A percentile compares a stretch with the other conserved stretches of the same genome.
Evolutionary conservation across 2,113 vertebrate genomes (phyloP).

Genomic region (Notothenia coriiceps): DNA sequence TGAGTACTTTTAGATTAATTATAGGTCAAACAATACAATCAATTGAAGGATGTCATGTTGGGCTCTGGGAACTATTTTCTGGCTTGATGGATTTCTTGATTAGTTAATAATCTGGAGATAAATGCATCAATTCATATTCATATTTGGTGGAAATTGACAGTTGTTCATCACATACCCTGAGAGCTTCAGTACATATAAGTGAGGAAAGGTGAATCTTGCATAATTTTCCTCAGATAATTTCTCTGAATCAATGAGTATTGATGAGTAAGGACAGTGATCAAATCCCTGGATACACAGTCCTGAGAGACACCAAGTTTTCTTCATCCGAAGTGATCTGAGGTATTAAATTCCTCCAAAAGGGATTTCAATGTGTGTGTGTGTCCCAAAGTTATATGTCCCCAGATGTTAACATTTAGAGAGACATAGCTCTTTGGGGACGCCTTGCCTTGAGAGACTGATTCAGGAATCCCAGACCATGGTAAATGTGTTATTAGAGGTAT

Average conservation of each 20-base stretch:
- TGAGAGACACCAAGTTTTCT: slow-evolving; percentile 1
- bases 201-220: not conserved
- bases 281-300: slow-evolving; percentile 26
- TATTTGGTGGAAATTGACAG: slow-evolving; percentile 11
- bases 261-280: slow-evolving; percentile 20
- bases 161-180: not conserved
- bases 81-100: slow-evolving; percentile 4
- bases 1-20: not conserved
- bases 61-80: not conserved
- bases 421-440: slow-evolving; percentile 9
- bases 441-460: slow-evolving; percentile 25
- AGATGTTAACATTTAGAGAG: slow-evolving; percentile 11
- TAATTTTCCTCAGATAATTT: slow-evolving; percentile 15
- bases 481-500: slow-evolving; percentile 34
- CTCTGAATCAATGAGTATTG: slow-evolving; percentile 9
- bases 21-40: not conserved
- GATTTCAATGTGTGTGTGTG: slow-evolving; percentile 12
- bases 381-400: slow-evolving; percentile 13
- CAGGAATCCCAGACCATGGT: slow-evolving; percentile 7
- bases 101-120: not conserved
- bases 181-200: not conserved
- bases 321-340: slow-evolving; percentile 12
- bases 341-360: slow-evolving; percentile 41
- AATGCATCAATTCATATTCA: not conserved
- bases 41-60: not conserved